These are phyloP conservation scores for Mylabris sibirica DNA, from an alignment of 2,888 invertebrate genomes.

Conservation along the genomic window DNA sequence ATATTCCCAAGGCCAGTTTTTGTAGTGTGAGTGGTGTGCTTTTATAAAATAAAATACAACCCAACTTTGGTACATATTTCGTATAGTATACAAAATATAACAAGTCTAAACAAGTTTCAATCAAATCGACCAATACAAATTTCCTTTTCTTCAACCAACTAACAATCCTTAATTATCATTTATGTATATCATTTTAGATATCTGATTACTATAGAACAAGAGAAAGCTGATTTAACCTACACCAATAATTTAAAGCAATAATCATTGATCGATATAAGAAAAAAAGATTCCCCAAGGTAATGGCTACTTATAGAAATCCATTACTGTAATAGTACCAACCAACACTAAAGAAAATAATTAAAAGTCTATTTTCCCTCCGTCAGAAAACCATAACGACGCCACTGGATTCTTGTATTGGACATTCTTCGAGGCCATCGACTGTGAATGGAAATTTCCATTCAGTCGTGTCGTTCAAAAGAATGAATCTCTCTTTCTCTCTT, in stretches of 20 bases:
- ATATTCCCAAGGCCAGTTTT: slow-evolving; percentile 21
- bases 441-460: slow-evolving; percentile 11
- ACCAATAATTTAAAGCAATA: background rate
- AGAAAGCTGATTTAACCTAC: background rate
- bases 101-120: background rate
- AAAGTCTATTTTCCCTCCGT: no score
- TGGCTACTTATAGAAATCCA: background rate
- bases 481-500: background rate
- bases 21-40: slow-evolving; percentile 7
- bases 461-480: background rate
- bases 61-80: slow-evolving; percentile 19
- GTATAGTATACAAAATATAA: no score
- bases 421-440: slow-evolving; percentile 3
- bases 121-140: background rate
- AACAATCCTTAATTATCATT: background rate
- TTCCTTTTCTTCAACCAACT: background rate
- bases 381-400: background rate
- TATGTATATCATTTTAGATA: background rate
- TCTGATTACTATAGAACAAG: background rate
- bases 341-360: no score
- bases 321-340: no score
- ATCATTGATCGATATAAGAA: background rate
- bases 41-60: background rate
- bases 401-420: background rate
- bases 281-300: background rate